A percentile compares a stretch with the other conserved stretches of the same genome.
These are phyloP conservation scores for Mizuhopecten yessoensis DNA, from an alignment of 1,140 invertebrate species.

Conservation along the genomic window DNA sequence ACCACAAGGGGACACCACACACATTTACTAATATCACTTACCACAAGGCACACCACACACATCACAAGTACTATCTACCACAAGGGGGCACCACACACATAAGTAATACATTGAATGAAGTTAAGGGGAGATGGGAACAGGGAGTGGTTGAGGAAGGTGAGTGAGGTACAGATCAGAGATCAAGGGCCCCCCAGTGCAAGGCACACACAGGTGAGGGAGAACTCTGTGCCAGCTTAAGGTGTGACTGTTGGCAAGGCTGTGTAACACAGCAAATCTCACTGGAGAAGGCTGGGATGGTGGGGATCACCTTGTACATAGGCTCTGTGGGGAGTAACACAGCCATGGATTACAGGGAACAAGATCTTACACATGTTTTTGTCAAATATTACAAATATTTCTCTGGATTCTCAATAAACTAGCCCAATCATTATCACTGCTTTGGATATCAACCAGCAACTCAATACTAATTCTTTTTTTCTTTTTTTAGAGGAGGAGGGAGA, in stretches of 20 bases:
- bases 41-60: no score
- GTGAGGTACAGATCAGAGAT: background rate
- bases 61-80: no score
- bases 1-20: no score
- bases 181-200: background rate
- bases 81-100: no score
- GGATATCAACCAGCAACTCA: background rate
- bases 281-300: background rate
- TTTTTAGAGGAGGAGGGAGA: background rate
- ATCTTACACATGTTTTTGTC: constrained; percentile 31
- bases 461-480: background rate
- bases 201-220: background rate
- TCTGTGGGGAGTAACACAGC: background rate
- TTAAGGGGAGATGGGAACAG: no score
- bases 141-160: no score
- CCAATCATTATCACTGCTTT: background rate
- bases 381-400: constrained; percentile 31
- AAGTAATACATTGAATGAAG: no score
- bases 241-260: background rate
- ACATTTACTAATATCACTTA: no score
- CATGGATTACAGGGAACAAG: background rate
- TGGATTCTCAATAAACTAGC: background rate
- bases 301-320: background rate
- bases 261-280: background rate
- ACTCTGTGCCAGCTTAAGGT: background rate